phyloP scores from a whole-genome alignment of 2,888 invertebrate species.

The Pemphredon lugubris region DNA sequence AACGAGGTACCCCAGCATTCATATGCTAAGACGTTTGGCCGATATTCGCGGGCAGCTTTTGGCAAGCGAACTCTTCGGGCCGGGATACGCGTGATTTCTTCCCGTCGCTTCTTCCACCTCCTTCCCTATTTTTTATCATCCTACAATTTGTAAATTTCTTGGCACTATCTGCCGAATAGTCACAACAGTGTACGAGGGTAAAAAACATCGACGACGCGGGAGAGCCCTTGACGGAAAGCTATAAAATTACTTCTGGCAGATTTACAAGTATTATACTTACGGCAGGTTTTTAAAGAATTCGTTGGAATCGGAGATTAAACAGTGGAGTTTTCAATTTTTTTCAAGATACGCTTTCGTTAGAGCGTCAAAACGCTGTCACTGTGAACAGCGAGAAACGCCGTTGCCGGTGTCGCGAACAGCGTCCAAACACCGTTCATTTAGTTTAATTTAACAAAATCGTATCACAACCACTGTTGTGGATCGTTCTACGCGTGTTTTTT shows the following conservation, averaged over 20 bases:
- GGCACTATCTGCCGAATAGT: conserved; percentile 11
- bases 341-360: too few relatives aligned
- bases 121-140: neutral
- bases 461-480: too few relatives aligned
- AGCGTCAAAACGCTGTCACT: too few relatives aligned
- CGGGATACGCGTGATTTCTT: neutral
- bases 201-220: conserved; percentile 17
- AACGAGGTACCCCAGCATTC: conserved; percentile 50
- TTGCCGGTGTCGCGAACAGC: too few relatives aligned
- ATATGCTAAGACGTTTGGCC: conserved; percentile 64
- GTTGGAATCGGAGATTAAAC: too few relatives aligned
- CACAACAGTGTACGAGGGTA: neutral
- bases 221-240: neutral
- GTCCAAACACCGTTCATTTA: too few relatives aligned
- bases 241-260: neutral
- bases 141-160: conserved; percentile 21
- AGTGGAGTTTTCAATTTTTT: too few relatives aligned
- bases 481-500: too few relatives aligned
- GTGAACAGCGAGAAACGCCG: too few relatives aligned
- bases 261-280: too few relatives aligned
- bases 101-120: neutral
- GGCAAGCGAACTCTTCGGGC: conserved; percentile 51
- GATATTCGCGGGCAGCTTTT: conserved; percentile 47
- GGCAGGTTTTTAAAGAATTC: too few relatives aligned
- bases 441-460: too few relatives aligned